Percentiles rank a stretch among this genome's conserved stretches.
These are phyloP conservation scores for Cathartes aura DNA, from an alignment of 2,113 vertebrate genomes.

Conservation along the genomic window DNA sequence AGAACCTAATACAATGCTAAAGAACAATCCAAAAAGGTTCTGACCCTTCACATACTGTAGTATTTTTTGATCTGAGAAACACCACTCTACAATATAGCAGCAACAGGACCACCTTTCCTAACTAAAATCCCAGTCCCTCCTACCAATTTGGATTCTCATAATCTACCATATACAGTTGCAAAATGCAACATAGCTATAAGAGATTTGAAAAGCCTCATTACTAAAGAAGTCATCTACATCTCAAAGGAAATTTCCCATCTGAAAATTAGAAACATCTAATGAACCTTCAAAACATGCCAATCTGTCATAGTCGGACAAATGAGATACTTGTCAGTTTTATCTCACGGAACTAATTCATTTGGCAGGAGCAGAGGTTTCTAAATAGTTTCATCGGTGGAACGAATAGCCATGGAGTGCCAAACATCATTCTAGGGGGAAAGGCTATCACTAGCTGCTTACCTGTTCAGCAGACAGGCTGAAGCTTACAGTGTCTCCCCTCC, in stretches of 20 bases:
- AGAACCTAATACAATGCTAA: background rate
- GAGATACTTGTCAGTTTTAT: background rate
- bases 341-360: background rate
- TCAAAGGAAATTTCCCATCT: background rate
- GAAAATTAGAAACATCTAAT: background rate
- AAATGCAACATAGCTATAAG: rapidly evolving
- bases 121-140: rapidly evolving
- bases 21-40: background rate
- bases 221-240: background rate
- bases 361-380: background rate
- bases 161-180: background rate
- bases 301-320: background rate
- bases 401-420: background rate
- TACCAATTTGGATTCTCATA: background rate
- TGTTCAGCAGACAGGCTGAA: background rate
- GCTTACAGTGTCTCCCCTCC: background rate
- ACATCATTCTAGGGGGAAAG: rapidly evolving
- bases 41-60: background rate
- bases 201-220: background rate
- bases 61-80: background rate
- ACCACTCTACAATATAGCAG: rapidly evolving
- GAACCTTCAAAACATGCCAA: background rate
- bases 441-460: background rate
- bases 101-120: background rate
- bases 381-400: background rate